phyloP scores from a whole-genome alignment of 1,140 invertebrate species.

The Vanessa tameamea region DNA sequence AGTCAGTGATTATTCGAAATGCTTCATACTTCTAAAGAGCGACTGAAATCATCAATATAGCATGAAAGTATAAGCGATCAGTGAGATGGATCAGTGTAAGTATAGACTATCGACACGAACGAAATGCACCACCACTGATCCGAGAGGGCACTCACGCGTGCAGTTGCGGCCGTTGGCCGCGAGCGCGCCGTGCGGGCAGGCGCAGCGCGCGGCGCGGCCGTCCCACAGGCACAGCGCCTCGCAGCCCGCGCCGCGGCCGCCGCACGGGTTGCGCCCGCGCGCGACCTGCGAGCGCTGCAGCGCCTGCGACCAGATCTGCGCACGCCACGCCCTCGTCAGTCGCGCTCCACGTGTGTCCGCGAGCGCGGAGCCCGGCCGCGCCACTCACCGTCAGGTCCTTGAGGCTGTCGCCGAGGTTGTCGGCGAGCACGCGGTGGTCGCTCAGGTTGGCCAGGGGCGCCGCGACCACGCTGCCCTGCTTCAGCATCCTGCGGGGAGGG shows the following conservation, averaged over 20 bases:
- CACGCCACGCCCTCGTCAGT: too few relatives aligned
- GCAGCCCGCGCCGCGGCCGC: constrained; percentile 84
- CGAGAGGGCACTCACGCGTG: constrained; percentile 69
- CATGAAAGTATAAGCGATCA: too few relatives aligned
- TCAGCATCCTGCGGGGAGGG: constrained; percentile 77
- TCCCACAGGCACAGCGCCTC: constrained; percentile 89
- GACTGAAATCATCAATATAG: too few relatives aligned
- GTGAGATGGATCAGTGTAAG: too few relatives aligned
- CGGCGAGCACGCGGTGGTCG: constrained; percentile 80
- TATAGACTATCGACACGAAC: too few relatives aligned
- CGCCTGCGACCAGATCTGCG: constrained; percentile 53
- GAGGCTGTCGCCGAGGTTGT: constrained; percentile 84
- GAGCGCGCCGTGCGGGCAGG: constrained; percentile 88
- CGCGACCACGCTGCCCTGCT: constrained; percentile 84
- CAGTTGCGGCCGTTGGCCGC: constrained; percentile 84
- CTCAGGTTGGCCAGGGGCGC: constrained; percentile 83
- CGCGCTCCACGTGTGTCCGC: too few relatives aligned
- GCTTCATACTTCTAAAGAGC: too few relatives aligned
- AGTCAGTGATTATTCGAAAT: background rate
- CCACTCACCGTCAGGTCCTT: constrained; percentile 84
- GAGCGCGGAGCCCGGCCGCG: background rate
- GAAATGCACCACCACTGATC: too few relatives aligned
- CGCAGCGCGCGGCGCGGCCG: constrained; percentile 85
- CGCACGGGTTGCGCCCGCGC: constrained; percentile 83
- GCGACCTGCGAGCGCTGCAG: constrained; percentile 30